Evolutionary conservation across 2,888 invertebrate species (phyloP).

Genomic region (Orthosia gothica): DNA sequence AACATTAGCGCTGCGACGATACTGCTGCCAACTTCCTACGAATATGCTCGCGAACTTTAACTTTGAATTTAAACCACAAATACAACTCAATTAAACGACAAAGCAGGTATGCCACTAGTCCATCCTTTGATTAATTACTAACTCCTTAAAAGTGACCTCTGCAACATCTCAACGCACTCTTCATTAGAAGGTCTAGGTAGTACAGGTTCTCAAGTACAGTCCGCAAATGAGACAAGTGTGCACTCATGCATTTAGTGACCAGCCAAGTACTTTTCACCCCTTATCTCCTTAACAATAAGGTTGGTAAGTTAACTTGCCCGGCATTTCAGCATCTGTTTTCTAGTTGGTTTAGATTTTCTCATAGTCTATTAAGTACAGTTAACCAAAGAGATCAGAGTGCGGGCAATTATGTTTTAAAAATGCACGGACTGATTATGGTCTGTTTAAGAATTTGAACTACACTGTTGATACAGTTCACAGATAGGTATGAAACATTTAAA

Average conservation of each 20-base stretch:
- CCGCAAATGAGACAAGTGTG: background rate
- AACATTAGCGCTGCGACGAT: no score
- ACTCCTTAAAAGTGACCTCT: background rate
- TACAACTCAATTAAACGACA: background rate
- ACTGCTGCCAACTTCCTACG: no score
- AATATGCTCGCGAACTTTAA: no score
- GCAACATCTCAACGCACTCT: constrained; percentile 13
- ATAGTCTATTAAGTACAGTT: background rate
- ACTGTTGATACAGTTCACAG: no score
- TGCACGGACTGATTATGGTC: no score
- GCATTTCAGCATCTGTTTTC: no score
- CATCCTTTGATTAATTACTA: constrained; percentile 21
- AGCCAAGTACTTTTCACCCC: no score
- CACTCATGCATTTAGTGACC: no score
- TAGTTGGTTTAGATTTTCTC: background rate
- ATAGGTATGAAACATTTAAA: no score
- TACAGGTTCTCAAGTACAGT: background rate
- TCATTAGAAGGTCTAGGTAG: background rate
- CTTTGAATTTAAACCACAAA: background rate
- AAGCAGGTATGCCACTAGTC: background rate
- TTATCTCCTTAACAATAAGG: no score
- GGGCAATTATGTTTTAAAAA: background rate
- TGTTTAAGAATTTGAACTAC: no score
- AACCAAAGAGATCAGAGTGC: background rate
- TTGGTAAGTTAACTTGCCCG: no score